Conservation (phyloP, 2,888 invertebrate genomes). For the Nebria salina region DNA sequence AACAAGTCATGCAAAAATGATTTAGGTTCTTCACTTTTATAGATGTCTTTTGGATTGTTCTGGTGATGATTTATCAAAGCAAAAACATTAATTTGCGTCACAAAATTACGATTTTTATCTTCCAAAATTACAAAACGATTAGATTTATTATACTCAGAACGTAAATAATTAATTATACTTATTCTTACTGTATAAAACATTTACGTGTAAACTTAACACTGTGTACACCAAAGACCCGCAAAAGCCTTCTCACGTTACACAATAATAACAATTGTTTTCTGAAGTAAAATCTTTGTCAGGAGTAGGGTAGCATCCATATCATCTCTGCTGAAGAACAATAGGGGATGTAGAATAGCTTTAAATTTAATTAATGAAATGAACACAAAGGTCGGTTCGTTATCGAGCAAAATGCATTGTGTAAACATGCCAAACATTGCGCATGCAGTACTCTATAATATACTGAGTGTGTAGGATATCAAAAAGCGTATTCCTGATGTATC, state of each 20-base stretch:
- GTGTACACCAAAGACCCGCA: background rate
- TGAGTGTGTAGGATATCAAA: too few relatives aligned
- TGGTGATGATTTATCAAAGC: too few relatives aligned
- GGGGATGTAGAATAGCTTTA: background rate
- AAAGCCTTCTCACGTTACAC: conserved; percentile 2
- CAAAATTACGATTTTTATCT: too few relatives aligned
- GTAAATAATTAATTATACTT: background rate
- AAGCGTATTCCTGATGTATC: too few relatives aligned
- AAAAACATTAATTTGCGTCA: too few relatives aligned
- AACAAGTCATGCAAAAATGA: too few relatives aligned
- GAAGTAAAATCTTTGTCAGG: background rate
- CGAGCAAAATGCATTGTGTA: background rate
- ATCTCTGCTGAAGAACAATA: background rate
- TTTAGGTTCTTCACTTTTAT: too few relatives aligned
- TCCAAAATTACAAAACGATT: background rate
- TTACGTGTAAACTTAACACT: background rate
- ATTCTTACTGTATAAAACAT: background rate
- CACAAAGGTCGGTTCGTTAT: conserved; percentile 11
- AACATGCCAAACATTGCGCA: background rate
- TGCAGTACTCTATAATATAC: background rate
- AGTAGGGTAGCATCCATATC: background rate
- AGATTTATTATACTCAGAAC: background rate
- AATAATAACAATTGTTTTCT: background rate
- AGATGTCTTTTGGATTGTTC: too few relatives aligned
- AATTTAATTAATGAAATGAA: conserved; percentile 25